Percentiles rank a stretch among this genome's conserved stretches.
Conservation (phyloP, 2,888 invertebrate species). For the Cecidostiba fungosa region DNA sequence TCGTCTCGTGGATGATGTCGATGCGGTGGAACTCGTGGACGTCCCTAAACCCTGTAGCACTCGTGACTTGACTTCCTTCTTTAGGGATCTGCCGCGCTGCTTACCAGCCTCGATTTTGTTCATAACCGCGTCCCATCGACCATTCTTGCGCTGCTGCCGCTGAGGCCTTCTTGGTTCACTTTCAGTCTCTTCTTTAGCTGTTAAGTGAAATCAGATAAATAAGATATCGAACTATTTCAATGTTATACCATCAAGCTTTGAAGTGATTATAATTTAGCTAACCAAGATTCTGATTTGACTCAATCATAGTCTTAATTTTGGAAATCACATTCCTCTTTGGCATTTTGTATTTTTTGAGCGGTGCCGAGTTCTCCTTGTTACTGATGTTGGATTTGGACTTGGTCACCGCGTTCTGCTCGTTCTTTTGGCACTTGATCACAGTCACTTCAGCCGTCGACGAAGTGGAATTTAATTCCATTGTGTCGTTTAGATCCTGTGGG, state of each 20-base stretch:
- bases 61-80: slow-evolving; percentile 94
- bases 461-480: slow-evolving; percentile 67
- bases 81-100: slow-evolving; percentile 86
- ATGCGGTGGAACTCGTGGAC: slow-evolving; percentile 67
- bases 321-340: slow-evolving; percentile 89
- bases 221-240: too few species aligned
- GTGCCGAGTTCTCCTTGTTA: slow-evolving; percentile 71
- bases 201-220: background rate
- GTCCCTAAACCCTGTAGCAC: slow-evolving; percentile 80
- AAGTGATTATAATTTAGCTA: slow-evolving; percentile 19
- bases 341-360: slow-evolving; percentile 88
- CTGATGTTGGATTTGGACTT: slow-evolving; percentile 65
- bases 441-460: slow-evolving; percentile 70
- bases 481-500: slow-evolving; percentile 66
- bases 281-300: slow-evolving; percentile 79
- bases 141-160: slow-evolving; percentile 83
- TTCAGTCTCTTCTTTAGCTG: slow-evolving; percentile 80
- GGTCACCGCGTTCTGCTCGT: slow-evolving; percentile 65
- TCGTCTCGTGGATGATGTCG: slow-evolving; percentile 70
- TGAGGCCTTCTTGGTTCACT: slow-evolving; percentile 83
- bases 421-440: slow-evolving; percentile 70
- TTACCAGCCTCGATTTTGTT: slow-evolving; percentile 89
- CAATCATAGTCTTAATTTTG: slow-evolving; percentile 88
- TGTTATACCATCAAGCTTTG: too few species aligned
- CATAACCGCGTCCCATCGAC: slow-evolving; percentile 92